These are phyloP conservation scores for Telmatherina bonti DNA, from an alignment of 2,797 vertebrate genomes.

Conservation along the genomic window DNA sequence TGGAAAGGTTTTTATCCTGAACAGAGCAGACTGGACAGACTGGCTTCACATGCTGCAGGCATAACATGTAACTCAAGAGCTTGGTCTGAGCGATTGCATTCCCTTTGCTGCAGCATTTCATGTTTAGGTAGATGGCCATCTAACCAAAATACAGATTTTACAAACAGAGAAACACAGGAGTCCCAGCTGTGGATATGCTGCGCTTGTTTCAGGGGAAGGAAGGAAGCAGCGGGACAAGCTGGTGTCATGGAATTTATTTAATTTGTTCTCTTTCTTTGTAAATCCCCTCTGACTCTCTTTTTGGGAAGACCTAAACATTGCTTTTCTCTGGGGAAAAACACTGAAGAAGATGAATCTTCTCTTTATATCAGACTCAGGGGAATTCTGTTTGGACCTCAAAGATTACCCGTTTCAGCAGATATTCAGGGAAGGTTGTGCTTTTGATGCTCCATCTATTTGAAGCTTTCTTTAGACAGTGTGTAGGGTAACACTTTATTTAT, in stretches of 20 bases:
- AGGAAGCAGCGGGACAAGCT: neutral
- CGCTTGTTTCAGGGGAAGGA: conserved; percentile 1
- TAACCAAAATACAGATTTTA: neutral
- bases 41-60: neutral
- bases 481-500: conserved; percentile 19
- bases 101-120: neutral
- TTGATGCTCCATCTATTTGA: conserved; percentile 34
- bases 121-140: neutral
- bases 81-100: neutral
- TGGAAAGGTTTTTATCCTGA: neutral
- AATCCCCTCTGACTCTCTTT: conserved; percentile 10
- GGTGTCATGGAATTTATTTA: conserved; percentile 42
- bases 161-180: neutral
- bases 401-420: conserved; percentile 10
- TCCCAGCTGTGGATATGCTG: neutral
- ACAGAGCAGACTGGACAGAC: neutral
- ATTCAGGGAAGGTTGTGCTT: neutral
- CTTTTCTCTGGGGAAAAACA: conserved; percentile 10
- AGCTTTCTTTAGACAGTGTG: conserved; percentile 19
- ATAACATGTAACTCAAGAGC: neutral
- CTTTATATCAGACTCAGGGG: conserved; percentile 25
- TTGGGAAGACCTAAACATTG: conserved; percentile 27
- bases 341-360: conserved; percentile 17
- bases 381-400: conserved; percentile 42
- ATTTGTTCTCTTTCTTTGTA: conserved; percentile 19